phyloP scores from a whole-genome alignment of 2,888 invertebrate genomes.

The Apamea monoglypha region DNA sequence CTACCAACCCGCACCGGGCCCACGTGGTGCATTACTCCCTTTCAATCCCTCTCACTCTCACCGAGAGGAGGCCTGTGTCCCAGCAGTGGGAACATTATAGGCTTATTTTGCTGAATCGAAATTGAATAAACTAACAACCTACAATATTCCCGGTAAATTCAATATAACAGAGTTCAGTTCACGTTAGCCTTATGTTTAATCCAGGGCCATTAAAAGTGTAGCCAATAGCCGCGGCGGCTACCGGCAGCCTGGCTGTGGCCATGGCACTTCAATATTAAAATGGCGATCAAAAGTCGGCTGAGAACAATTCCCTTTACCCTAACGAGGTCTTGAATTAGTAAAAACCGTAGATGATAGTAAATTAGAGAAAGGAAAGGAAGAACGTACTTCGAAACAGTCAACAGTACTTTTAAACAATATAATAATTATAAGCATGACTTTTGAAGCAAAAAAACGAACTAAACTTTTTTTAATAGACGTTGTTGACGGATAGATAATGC shows the following conservation, averaged over 20 bases:
- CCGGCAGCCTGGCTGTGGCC: constrained; percentile 20
- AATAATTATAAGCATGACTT: not conserved
- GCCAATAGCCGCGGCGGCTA: constrained; percentile 31
- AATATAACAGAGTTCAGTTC: constrained; percentile 35
- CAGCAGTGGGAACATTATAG: too few relatives aligned
- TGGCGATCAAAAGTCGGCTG: constrained; percentile 55
- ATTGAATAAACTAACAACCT: not conserved
- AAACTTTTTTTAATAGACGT: not conserved
- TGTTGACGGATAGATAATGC: not conserved
- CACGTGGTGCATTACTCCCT: too few relatives aligned
- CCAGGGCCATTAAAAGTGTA: constrained; percentile 50
- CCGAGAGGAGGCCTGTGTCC: too few relatives aligned
- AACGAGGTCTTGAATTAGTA: constrained; percentile 40
- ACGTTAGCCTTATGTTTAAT: constrained; percentile 55
- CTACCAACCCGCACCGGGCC: too few relatives aligned
- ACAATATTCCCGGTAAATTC: constrained; percentile 24
- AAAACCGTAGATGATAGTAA: not conserved
- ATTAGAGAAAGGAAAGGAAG: not conserved
- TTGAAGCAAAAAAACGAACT: not conserved
- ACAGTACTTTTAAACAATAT: not conserved
- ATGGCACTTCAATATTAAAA: constrained; percentile 59
- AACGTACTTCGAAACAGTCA: too few relatives aligned
- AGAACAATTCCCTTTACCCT: constrained; percentile 22
- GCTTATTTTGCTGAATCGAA: too few relatives aligned
- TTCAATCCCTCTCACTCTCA: too few relatives aligned